A percentile compares a stretch with the other conserved stretches of the same genome.
Evolutionary conservation across 2,797 vertebrate species (phyloP).

Genomic region (Mus spretus): DNA sequence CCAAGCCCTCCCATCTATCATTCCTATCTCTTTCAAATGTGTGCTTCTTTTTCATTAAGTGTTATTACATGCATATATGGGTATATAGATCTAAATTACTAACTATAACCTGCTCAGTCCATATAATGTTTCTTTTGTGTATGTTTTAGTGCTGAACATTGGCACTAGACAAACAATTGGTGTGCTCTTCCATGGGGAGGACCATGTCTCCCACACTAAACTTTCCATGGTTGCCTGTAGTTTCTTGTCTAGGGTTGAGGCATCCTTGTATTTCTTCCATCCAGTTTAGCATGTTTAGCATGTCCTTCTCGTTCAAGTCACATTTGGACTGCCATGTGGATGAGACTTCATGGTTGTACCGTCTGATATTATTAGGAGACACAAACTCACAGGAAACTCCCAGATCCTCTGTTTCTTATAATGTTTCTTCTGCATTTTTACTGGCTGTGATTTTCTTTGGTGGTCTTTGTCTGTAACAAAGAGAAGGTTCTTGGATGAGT

Average conservation of each 20-base stretch:
- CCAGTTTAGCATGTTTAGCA: not conserved
- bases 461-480: not conserved
- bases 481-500: not conserved
- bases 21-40: not conserved
- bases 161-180: not conserved
- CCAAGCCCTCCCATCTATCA: not conserved
- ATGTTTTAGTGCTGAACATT: not conserved
- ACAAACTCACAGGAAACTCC: too few species aligned
- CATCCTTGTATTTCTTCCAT: too few species aligned
- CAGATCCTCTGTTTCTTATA: not conserved
- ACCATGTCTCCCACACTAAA: too few species aligned
- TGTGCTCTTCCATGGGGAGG: not conserved
- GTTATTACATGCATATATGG: too few species aligned
- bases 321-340: too few species aligned
- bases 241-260: not conserved
- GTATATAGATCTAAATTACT: too few species aligned
- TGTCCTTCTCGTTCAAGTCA: not conserved
- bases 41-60: not conserved
- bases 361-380: not conserved
- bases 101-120: not conserved
- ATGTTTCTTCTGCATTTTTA: not conserved
- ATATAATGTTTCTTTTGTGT: too few species aligned
- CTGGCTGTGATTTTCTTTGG: not conserved
- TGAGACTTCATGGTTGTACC: not conserved
- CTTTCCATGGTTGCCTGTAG: not conserved